A percentile compares a stretch with the other conserved stretches of the same genome.
These are phyloP conservation scores for Chloroclystis v-ata DNA, from an alignment of 2,888 invertebrate species.

Conservation along the genomic window DNA sequence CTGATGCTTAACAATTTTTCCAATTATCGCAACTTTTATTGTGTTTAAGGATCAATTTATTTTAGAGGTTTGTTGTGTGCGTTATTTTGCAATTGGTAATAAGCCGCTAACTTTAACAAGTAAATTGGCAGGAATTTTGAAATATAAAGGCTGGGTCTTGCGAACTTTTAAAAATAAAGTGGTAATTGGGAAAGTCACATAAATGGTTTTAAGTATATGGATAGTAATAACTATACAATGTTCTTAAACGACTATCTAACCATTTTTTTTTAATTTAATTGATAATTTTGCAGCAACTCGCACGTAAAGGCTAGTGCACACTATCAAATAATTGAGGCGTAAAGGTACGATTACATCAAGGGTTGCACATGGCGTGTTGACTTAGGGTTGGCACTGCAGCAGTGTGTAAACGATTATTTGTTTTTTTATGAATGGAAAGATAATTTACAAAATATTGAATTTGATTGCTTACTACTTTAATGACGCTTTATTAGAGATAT, in stretches of 20 bases:
- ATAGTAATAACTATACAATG: too few species aligned
- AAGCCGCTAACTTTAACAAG: too few species aligned
- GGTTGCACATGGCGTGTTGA: slow-evolving; percentile 36
- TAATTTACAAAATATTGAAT: too few species aligned
- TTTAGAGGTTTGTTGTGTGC: slow-evolving; percentile 8
- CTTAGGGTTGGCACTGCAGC: slow-evolving; percentile 17
- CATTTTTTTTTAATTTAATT: background rate
- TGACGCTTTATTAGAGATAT: too few species aligned
- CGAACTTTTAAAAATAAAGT: too few species aligned
- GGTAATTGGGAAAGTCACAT: too few species aligned
- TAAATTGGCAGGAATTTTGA: too few species aligned
- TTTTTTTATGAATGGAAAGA: background rate
- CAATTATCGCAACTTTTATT: slow-evolving; percentile 13
- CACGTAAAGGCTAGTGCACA: slow-evolving; percentile 22
- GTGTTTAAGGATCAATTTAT: slow-evolving; percentile 10
- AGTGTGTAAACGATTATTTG: background rate
- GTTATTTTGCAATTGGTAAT: too few species aligned
- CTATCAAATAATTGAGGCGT: slow-evolving; percentile 40
- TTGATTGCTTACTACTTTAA: too few species aligned
- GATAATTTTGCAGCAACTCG: slow-evolving; percentile 16
- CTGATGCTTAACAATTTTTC: slow-evolving; percentile 17
- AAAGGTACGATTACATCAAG: slow-evolving; percentile 37
- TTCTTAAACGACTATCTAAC: background rate
- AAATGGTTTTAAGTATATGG: too few species aligned
- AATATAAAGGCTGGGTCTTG: too few species aligned